These are phyloP conservation scores for Dreissena polymorpha DNA, from an alignment of 1,140 invertebrate genomes.

Conservation along the genomic window DNA sequence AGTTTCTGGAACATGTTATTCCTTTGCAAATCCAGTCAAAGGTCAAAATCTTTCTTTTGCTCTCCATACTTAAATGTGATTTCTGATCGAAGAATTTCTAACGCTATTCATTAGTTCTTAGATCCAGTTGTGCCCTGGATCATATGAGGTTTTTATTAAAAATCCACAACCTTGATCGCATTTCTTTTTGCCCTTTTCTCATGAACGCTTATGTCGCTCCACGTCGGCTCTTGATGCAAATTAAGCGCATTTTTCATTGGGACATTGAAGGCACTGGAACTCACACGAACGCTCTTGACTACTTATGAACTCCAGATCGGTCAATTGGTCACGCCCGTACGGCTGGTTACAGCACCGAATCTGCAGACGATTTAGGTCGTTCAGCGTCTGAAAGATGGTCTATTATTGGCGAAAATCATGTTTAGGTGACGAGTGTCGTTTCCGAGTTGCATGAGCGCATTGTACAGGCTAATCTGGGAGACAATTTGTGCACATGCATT, in stretches of 20 bases:
- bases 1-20: conserved; percentile 75
- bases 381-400: conserved; percentile 74
- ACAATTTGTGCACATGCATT: too few species aligned
- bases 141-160: conserved; percentile 50
- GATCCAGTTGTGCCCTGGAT: conserved; percentile 71
- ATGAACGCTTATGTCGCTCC: conserved; percentile 55
- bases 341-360: conserved; percentile 63
- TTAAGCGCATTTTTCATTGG: conserved; percentile 63
- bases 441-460: too few species aligned
- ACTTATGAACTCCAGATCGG: conserved; percentile 61
- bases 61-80: conserved; percentile 71
- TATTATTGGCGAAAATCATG: conserved; percentile 68
- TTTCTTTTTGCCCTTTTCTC: conserved; percentile 57
- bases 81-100: conserved; percentile 71
- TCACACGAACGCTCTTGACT: conserved; percentile 65
- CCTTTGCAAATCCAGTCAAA: conserved; percentile 72
- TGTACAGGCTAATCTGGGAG: too few species aligned
- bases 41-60: conserved; percentile 69
- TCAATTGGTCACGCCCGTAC: conserved; percentile 60
- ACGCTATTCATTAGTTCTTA: conserved; percentile 66
- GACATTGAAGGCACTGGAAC: conserved; percentile 59
- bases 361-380: conserved; percentile 68
- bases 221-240: conserved; percentile 50
- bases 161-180: conserved; percentile 71
- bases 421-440: too few species aligned